These are phyloP conservation scores for Dorcus parallelipipedus DNA, from an alignment of 2,888 invertebrate species.

Conservation along the genomic window DNA sequence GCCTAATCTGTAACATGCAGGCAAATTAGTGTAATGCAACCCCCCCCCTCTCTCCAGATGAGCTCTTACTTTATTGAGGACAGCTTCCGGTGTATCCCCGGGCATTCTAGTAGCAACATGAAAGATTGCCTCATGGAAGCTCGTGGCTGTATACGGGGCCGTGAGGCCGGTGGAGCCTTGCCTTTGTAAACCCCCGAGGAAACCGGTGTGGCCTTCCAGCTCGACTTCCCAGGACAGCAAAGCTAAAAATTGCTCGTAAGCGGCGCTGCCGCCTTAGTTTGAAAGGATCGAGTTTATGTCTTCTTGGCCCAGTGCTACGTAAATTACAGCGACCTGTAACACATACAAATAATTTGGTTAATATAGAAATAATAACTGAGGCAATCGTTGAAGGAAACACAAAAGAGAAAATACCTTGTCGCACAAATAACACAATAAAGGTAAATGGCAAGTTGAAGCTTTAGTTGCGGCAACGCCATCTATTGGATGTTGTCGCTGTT, in stretches of 20 bases:
- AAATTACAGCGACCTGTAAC: constrained; percentile 82
- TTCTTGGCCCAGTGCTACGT: constrained; percentile 96
- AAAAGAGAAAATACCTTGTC: too few species aligned
- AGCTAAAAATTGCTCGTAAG: constrained; percentile 79
- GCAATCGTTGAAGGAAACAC: too few species aligned
- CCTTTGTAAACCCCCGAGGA: constrained; percentile 89
- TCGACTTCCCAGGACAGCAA: constrained; percentile 81
- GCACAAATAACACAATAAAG: too few species aligned
- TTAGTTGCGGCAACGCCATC: too few species aligned
- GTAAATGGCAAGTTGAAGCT: too few species aligned
- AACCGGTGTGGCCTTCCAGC: constrained; percentile 91
- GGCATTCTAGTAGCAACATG: constrained; percentile 98
- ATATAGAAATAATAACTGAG: too few species aligned
- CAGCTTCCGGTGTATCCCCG: constrained; percentile 80
- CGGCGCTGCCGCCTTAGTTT: constrained; percentile 88
- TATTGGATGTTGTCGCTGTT: too few species aligned
- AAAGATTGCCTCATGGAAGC: constrained; percentile 91
- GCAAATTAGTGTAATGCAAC: background rate
- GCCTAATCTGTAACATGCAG: constrained; percentile 67
- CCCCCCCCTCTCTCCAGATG: background rate
- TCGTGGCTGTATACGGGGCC: constrained; percentile 92
- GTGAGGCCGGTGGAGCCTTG: constrained; percentile 88
- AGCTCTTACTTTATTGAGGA: constrained; percentile 71
- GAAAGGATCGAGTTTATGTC: constrained; percentile 90
- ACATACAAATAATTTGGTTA: background rate